phyloP scores from a whole-genome alignment of 2,797 vertebrate genomes.

The Tenualosa ilisha region DNA sequence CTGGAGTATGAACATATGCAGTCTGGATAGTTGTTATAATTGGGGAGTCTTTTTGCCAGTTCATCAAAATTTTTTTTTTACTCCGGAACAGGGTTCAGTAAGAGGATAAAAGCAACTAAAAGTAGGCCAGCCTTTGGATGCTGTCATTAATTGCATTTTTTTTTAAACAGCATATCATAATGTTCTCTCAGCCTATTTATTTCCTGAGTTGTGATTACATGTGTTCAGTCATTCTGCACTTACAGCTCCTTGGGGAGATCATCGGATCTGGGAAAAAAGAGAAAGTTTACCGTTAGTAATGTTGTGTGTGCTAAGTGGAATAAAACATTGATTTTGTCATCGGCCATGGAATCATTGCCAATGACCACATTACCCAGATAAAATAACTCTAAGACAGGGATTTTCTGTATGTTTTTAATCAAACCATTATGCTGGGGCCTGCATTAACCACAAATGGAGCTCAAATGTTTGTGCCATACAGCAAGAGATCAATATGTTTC shows the following conservation, averaged over 20 bases:
- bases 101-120: background rate
- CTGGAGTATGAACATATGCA: background rate
- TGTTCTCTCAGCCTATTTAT: slow-evolving; percentile 2
- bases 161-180: slow-evolving; percentile 5
- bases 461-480: slow-evolving; percentile 52
- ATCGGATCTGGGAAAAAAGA: slow-evolving; percentile 7
- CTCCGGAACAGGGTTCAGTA: background rate
- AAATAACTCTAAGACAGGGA: slow-evolving; percentile 8
- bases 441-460: slow-evolving; percentile 54
- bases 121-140: background rate
- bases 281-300: slow-evolving; percentile 18
- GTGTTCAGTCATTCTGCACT: slow-evolving; percentile 2
- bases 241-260: slow-evolving; percentile 4
- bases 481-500: slow-evolving; percentile 30
- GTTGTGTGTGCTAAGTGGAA: slow-evolving; percentile 20
- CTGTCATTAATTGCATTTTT: background rate
- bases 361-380: slow-evolving; percentile 20
- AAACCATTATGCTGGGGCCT: slow-evolving; percentile 1
- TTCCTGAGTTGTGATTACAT: slow-evolving; percentile 5
- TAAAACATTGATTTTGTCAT: slow-evolving; percentile 25
- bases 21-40: background rate
- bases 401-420: slow-evolving; percentile 25
- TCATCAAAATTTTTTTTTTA: background rate
- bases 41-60: background rate
- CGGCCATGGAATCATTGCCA: slow-evolving; percentile 5